Evolutionary conservation across 2,888 invertebrate species (phyloP), one percentile per base, ranked within the genome.

Genomic region (Pycnomerus fuliginosus): DNA sequence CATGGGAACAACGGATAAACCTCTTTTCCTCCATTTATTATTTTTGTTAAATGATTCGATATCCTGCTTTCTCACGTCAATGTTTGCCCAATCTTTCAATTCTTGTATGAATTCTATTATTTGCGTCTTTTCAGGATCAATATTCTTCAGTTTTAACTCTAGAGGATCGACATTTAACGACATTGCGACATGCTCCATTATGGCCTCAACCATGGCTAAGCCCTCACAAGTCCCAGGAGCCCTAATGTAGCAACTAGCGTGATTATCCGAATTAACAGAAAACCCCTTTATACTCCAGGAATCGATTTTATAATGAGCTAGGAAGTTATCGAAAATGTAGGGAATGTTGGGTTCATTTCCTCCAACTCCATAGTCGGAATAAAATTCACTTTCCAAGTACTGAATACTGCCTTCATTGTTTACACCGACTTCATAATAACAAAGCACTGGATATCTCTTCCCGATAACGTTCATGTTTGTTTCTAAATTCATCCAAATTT

Each of bases 1-100:
- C 79, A 89, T 80, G 2, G 86, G 78, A 5, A 82, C 74, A 3
- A 88, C 61, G n/a, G 83, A 74, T 1, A 87, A 68, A 0, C 87
- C 91, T 22, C 80, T 79, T 65, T 92, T 92, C 58, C 80, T 86
- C 90, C 91, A 92, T 16, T 86, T 75, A 70, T 90, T 89, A 31
- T 76, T 73, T 81, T 80, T 57, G 16, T 14, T 14, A n/a, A 31
- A 31, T 14, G 7, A 16, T 16, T 15, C 16, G 2, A 85, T 74
- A 25, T 74, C 76, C 40, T 69, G 67, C 52, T 74, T 77, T 5
- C 85, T 72, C 4, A 69, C 62, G 0, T 75, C 70, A 56, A 82
- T 84, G 24, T 83, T 76, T 0, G 77, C 74, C 44, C 78, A 77
- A 30, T 64, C 70, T 62, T 77, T 76, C 48, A 85, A 69, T n/a